Evolutionary conservation across 1,140 invertebrate genomes (phyloP), one percentile per base, ranked within the genome.

Genomic region (Neelides sp.): DNA sequence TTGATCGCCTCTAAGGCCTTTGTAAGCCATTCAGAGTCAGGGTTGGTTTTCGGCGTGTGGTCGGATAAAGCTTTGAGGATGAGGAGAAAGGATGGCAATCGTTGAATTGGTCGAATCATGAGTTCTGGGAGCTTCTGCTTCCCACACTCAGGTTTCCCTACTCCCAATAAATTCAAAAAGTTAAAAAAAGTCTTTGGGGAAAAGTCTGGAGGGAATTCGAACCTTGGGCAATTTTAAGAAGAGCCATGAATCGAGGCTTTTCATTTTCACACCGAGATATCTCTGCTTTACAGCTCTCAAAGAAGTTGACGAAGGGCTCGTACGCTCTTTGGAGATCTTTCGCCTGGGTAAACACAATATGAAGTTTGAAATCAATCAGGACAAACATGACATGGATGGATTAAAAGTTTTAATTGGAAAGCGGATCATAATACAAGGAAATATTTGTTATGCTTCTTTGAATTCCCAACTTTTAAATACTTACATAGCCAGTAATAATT

Each of bases 231-330:
- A 93, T 88, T 74, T 95, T 96, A n/a, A 98, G 75, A 70, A 98
- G 97, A 59, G 92, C 92, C 70, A 96, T 88, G 74, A 98, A 98
- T 65, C 88, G 75, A 20, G 90, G 88, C 67, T 94, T 93, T 59
- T 80, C 81, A 66, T 78, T 77, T 72, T 94, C 90, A 73, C 89
- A 95, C 63, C 83, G 77, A 53, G 79, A 71, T 59, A 98, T 76
- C 71, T 85, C 88, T 63, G 92, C 85, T 69, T 95, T 95, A 64
- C 89, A 90, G 65, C 89, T 86, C 68, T 97, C 91, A 68, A 95
- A 97, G 67, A 88, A 97, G 69, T 98, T 98, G 10, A 97, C 83
- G 69, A 94, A 98, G 4, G 91, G 88, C 41, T 93, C 92, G 73
- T 98, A 98, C 0, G 90, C 85, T 69, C 89, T 93, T 40, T 85